Conservation (phyloP, 1,140 invertebrate genomes). For the Saccostrea glomerata region DNA sequence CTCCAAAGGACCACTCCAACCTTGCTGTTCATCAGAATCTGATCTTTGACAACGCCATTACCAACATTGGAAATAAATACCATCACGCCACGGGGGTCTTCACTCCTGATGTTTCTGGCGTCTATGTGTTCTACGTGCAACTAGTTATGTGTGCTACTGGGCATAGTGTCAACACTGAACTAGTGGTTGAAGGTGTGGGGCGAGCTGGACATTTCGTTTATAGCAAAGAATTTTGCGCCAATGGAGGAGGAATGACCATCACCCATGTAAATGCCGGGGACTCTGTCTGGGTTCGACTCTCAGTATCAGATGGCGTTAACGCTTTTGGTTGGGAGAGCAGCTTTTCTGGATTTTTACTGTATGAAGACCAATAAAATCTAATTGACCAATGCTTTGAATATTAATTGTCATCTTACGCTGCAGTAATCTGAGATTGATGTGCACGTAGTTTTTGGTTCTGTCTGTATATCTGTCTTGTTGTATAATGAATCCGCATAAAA, state of each 20-base stretch:
- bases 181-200: not conserved
- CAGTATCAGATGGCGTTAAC: not conserved
- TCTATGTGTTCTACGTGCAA: not conserved
- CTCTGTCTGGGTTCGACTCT: not conserved
- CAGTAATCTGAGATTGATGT: too few species aligned
- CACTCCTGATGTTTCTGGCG: not conserved
- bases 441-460: too few species aligned
- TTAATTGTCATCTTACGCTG: too few species aligned
- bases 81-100: not conserved
- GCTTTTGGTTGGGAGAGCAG: not conserved
- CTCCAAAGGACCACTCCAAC: not conserved
- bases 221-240: not conserved
- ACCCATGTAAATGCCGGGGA: conserved; percentile 1
- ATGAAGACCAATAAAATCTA: not conserved
- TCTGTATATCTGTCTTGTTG: too few species aligned
- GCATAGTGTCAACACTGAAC: not conserved
- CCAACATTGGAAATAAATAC: conserved; percentile 9
- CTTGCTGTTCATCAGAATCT: not conserved
- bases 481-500: too few species aligned
- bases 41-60: not conserved
- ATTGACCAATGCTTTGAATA: not conserved
- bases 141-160: not conserved
- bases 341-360: not conserved
- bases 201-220: not conserved
- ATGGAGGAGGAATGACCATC: not conserved